Evolutionary conservation across 2,797 vertebrate genomes (phyloP), one percentile per base, ranked within the genome.

Genomic region (Silurus aristotelis): DNA sequence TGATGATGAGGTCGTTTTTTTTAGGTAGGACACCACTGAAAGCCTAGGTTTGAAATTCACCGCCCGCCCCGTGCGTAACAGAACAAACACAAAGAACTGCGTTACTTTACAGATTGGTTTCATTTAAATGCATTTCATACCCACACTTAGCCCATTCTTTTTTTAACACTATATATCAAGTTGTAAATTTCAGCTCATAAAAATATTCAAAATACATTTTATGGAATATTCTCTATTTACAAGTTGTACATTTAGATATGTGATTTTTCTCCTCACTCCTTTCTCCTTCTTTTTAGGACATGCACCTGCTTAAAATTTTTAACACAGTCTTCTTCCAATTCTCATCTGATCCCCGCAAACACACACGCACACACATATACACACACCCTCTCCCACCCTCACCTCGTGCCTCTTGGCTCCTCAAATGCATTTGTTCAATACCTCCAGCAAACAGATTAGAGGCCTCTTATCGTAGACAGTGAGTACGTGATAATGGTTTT

Each of bases 361-460:
- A 70, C 70, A 73, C 82, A 78, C 63, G 64, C 82, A 67, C 72
- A 82, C 75, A 68, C 85, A 67, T 68, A 79, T 70, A 68, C 85
- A 79, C 79, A 87, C 72, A 79, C 84, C 84, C 75, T 87, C 71
- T 70, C 73, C 61, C 83, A 83, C 83, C 58, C 89, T 88, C 88
- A 90, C 88, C 90, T 89, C 79, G 78, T 90, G 89, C 90, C 93
- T 82, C 87, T 95, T 94, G 89, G 89, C 93, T 95, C 94, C 92
- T 89, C 95, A 96, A 96, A 96, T 94, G 96, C 95, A 94, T 96
- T 96, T 94, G 95, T 96, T 97, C 96, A 94, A 96, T 97, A 96
- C 96, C 95, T 96, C 95, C 94, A 96, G 96, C 96, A 96, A 97
- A 96, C 96, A 98, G 97, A 98, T 98, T 97, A 97, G 94, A 88